phyloP scores from a whole-genome alignment of 2,797 vertebrate genomes.

The Syngnathus acus region DNA sequence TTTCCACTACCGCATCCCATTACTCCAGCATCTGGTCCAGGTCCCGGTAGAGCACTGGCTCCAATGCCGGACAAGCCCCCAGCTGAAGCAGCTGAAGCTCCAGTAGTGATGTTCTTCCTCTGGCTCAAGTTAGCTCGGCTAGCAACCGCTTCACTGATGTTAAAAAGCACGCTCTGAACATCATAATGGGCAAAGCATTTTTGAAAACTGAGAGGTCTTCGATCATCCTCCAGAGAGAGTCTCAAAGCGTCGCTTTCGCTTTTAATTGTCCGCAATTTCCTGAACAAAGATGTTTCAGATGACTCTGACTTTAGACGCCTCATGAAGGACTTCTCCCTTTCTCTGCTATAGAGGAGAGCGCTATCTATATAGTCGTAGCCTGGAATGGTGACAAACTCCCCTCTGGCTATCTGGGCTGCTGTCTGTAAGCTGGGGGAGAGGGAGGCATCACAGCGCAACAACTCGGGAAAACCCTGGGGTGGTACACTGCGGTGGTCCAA shows the following conservation, averaged over 20 bases:
- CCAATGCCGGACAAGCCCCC: slow-evolving; percentile 18
- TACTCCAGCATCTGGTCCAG: slow-evolving; percentile 35
- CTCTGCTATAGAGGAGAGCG: slow-evolving; percentile 74
- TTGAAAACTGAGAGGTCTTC: slow-evolving; percentile 82
- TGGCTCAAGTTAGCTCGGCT: slow-evolving; percentile 78
- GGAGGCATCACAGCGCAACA: slow-evolving; percentile 77
- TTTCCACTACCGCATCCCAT: slow-evolving; percentile 51
- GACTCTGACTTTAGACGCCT: slow-evolving; percentile 83
- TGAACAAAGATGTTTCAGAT: slow-evolving; percentile 85
- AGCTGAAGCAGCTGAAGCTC: slow-evolving; percentile 87
- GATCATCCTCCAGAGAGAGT: slow-evolving; percentile 78
- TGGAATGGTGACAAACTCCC: slow-evolving; percentile 85
- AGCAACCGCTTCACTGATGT: slow-evolving; percentile 88
- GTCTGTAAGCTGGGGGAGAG: slow-evolving; percentile 90
- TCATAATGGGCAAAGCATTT: slow-evolving; percentile 97
- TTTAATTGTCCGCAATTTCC: slow-evolving; percentile 83
- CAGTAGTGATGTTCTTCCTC: slow-evolving; percentile 92
- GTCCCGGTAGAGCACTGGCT: slow-evolving; percentile 20
- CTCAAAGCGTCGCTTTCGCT: slow-evolving; percentile 84
- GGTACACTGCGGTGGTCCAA: slow-evolving; percentile 76
- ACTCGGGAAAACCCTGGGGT: slow-evolving; percentile 79
- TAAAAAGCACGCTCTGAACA: slow-evolving; percentile 94
- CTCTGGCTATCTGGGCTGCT: slow-evolving; percentile 86
- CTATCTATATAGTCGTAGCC: slow-evolving; percentile 84
- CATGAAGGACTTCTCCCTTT: slow-evolving; percentile 85